Percentiles rank a stretch among this genome's conserved stretches.
These are phyloP conservation scores for Holacanthus passer DNA, from an alignment of 2,113 vertebrate genomes.

Conservation along the genomic window DNA sequence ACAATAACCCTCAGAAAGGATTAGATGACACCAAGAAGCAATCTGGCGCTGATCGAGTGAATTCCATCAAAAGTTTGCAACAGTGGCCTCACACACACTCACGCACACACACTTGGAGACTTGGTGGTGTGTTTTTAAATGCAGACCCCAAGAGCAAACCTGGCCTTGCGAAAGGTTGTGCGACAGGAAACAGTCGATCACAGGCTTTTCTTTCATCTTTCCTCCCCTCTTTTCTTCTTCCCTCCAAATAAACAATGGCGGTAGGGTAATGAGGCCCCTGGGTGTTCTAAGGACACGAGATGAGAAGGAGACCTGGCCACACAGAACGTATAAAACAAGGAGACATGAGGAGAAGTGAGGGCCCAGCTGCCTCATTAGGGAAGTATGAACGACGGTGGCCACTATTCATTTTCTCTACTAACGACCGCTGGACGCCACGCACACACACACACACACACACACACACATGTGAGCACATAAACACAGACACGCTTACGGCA, in stretches of 20 bases:
- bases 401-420: constrained; percentile 74
- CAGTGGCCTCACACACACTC: not conserved
- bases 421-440: constrained; percentile 51
- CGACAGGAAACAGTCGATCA: constrained; percentile 71
- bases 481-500: constrained; percentile 53
- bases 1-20: constrained; percentile 70
- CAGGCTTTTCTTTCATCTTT: constrained; percentile 73
- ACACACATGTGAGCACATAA: constrained; percentile 26
- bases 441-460: constrained; percentile 22
- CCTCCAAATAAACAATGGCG: constrained; percentile 78
- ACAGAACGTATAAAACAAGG: constrained; percentile 67
- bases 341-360: constrained; percentile 61
- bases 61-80: constrained; percentile 57
- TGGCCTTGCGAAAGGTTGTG: constrained; percentile 58
- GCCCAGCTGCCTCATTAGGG: constrained; percentile 77
- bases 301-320: constrained; percentile 76
- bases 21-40: constrained; percentile 71
- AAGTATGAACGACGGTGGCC: constrained; percentile 67
- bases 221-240: constrained; percentile 53
- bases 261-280: constrained; percentile 78
- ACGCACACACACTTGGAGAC: not conserved
- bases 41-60: constrained; percentile 70
- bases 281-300: constrained; percentile 75
- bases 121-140: constrained; percentile 29
- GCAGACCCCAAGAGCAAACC: constrained; percentile 48